Conservation (phyloP, 1,140 invertebrate species). For the Antheraea mylitta region DNA sequence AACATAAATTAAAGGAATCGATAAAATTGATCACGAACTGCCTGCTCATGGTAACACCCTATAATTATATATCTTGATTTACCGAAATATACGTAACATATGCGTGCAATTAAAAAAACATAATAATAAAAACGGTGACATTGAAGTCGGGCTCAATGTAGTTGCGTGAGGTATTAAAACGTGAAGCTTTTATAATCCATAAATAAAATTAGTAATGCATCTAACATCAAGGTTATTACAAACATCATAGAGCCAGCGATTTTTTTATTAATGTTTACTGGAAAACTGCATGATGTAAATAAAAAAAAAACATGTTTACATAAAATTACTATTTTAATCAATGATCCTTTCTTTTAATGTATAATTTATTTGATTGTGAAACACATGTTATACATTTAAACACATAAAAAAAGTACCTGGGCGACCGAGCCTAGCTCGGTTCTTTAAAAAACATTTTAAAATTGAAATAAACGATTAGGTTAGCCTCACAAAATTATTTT, state of each 20-base stretch:
- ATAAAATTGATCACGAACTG: constrained; percentile 11
- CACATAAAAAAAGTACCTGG: too few species aligned
- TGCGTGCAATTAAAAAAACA: neutral
- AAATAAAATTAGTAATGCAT: constrained; percentile 19
- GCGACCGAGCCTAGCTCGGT: too few species aligned
- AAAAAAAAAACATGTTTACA: too few species aligned
- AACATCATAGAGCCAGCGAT: constrained; percentile 8
- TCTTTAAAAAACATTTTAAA: too few species aligned
- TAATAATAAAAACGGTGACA: neutral
- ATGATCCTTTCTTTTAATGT: too few species aligned
- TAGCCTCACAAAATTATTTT: too few species aligned
- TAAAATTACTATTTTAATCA: too few species aligned
- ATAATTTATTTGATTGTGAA: too few species aligned
- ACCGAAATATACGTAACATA: neutral
- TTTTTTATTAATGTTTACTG: neutral
- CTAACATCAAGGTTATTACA: constrained; percentile 20
- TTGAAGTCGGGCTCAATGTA: neutral
- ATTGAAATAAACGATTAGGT: too few species aligned
- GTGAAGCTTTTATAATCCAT: neutral
- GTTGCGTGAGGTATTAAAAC: constrained; percentile 8
- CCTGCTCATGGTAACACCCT: neutral
- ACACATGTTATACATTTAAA: too few species aligned
- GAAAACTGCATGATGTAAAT: too few species aligned
- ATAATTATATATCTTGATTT: neutral
- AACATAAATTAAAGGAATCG: neutral